phyloP scores from a whole-genome alignment of 2,888 invertebrate species.

The Halictus ligatus region DNA sequence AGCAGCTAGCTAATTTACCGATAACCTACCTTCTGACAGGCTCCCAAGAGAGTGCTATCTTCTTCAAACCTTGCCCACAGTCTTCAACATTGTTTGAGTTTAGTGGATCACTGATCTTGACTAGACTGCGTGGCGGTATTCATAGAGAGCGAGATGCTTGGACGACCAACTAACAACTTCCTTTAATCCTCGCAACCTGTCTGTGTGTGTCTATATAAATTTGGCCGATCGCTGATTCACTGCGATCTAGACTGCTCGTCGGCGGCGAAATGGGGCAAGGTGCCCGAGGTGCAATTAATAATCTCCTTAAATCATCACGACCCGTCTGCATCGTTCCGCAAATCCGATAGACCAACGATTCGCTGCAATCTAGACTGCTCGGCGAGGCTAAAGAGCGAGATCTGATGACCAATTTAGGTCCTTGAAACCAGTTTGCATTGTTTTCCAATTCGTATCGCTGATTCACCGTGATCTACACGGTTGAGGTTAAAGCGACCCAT shows the following conservation, averaged over 20 bases:
- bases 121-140: not conserved
- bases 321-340: too few species aligned
- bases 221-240: not conserved
- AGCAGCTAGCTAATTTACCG: too few species aligned
- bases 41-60: too few species aligned
- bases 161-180: not conserved
- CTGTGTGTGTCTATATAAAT: not conserved
- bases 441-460: not conserved
- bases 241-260: not conserved
- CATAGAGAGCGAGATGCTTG: not conserved
- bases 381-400: not conserved
- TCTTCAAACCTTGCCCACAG: too few species aligned
- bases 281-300: not conserved
- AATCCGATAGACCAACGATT: not conserved
- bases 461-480: not conserved
- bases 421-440: not conserved
- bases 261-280: not conserved
- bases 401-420: not conserved
- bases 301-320: not conserved
- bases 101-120: not conserved
- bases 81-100: not conserved
- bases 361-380: not conserved
- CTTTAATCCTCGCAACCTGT: not conserved
- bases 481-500: not conserved
- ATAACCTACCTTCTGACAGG: too few species aligned